Base-by-base conservation (phyloP, 2,113 vertebrate genomes). In the Scomber japonicus region DNA sequence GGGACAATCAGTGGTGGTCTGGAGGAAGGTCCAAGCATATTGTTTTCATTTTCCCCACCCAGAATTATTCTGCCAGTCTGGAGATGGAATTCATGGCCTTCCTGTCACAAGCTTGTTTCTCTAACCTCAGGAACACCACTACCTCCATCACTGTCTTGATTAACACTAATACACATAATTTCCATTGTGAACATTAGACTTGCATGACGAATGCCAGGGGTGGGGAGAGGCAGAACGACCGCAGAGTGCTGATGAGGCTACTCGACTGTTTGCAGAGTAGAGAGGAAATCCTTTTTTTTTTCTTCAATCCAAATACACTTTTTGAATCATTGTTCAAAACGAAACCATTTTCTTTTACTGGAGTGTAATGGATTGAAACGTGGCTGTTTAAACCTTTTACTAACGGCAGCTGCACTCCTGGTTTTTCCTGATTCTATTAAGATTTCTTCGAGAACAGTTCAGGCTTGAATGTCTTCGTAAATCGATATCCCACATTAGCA, bases 241-340 rank as follows among this genome's bases (percentile, higher is more conserved):
- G 57, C 65, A 71, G 30, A 80, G 53, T 54, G 82, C 49, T 76
- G 71, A 81, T 16, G 3, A 61, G 9, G 44, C 30, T 5, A 49
- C n/a, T 78, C 40, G 6, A 69, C 62, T 68, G 31, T 57, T 17
- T 63, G 45, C 66, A 63, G 56, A 59, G 62, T 4, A 35, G 5
- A 62, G 63, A 64, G 31, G 30, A 21, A 80, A 53, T 57, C 6
- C 2, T 56, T 56, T 61, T 31, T 51, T 3, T 19, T 40, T 1
- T 35, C 6, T 35, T 54, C 35, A 24, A 46, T 2, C 35, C 31
- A 7, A 53, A 56, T 27, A 17, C 40, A 40, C 48, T 16, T 50
- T 11, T 44, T 40, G 2, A 9, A 40, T 40, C 35, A 40, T 9
- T 7, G 35, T 7, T 40, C 9, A 40, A 40, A 40, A 0, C 40